Evolutionary conservation across 2,888 invertebrate species (phyloP), one percentile per base, ranked within the genome.

Genomic region (Alloscopus bannaensis): DNA sequence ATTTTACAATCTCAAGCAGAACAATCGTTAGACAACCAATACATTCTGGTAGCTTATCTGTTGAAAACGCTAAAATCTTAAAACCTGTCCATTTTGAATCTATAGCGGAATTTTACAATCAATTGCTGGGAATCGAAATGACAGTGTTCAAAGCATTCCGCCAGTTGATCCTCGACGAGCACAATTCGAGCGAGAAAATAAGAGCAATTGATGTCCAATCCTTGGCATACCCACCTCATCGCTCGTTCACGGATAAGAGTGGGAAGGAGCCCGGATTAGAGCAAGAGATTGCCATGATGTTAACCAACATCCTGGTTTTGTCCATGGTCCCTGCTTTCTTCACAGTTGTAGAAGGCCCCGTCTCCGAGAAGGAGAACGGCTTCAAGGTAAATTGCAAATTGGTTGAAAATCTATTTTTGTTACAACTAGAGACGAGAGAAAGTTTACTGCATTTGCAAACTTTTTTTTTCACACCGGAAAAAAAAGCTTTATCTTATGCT

Each of bases 371-470:
- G 18, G 81, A 81, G 36, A 59, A 47, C 42, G 81, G 81, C 18
- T 81, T 81, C 36, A 81, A 81, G 55, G 66, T 42, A 62, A 29
- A 13, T n/a, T n/a, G n/a, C n/a, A n/a, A n/a, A n/a, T n/a, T n/a
- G n/a, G n/a, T n/a, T n/a, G n/a, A n/a, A n/a, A n/a, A n/a, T n/a
- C n/a, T n/a, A n/a, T n/a, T n/a, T n/a, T n/a, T n/a, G n/a, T n/a
- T n/a, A n/a, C 8, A 26, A 40, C 40, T 8, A 40, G 40, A 40
- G 40, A 40, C 8, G 40, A n/a, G n/a, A n/a, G n/a, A 55, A 11
- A n/a, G 24, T 55, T n/a, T 26, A 11, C 26, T 18, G 24, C 26
- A 24, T 24, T 45, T 3, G 28, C 18, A 28, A 8, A 36, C n/a
- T 57, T 22, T 59, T 59, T 42, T 13, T 29, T 13, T n/a, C 22